A percentile compares a stretch with the other conserved stretches of the same genome.
Evolutionary conservation across 1,140 invertebrate genomes (phyloP).

Genomic region (Drosophila paulistorum): DNA sequence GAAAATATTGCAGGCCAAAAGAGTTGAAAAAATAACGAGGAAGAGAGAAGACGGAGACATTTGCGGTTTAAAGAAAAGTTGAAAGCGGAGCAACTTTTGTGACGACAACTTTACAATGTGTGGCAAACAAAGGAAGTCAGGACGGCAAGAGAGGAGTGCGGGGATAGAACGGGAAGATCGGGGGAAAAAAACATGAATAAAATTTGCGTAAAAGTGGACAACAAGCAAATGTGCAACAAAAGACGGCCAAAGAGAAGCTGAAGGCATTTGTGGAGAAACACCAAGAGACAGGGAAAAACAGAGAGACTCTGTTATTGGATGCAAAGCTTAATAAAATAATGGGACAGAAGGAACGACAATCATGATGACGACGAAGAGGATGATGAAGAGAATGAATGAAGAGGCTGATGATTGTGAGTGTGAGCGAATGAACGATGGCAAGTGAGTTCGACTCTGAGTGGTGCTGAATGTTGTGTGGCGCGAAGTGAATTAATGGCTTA

Average conservation of each 20-base stretch:
- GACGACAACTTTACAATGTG: constrained; percentile 16
- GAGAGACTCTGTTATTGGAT: constrained; percentile 15
- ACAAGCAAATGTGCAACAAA: constrained; percentile 57
- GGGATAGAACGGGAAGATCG: constrained; percentile 22
- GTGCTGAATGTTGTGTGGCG: constrained; percentile 58
- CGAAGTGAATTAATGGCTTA: constrained; percentile 81
- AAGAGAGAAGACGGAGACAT: background rate
- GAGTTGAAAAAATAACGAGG: background rate
- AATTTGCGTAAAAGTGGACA: constrained; percentile 78
- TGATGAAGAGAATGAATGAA: constrained; percentile 38
- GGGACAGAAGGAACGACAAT: constrained; percentile 65
- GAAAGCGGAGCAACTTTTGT: constrained; percentile 19
- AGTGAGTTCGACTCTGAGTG: constrained; percentile 29
- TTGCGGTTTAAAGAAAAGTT: constrained; percentile 11
- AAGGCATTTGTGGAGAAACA: background rate
- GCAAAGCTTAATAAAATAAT: constrained; percentile 77
- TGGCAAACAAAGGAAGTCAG: constrained; percentile 36
- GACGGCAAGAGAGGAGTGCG: background rate
- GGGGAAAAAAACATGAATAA: constrained; percentile 69
- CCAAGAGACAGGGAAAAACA: constrained; percentile 7
- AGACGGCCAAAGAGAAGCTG: constrained; percentile 2
- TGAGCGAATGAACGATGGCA: constrained; percentile 25
- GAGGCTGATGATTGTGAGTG: constrained; percentile 56
- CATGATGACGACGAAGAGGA: constrained; percentile 53
- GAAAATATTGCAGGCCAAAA: constrained; percentile 1